Conservation (phyloP, 2,888 invertebrate species). For the Busseola fusca region DNA sequence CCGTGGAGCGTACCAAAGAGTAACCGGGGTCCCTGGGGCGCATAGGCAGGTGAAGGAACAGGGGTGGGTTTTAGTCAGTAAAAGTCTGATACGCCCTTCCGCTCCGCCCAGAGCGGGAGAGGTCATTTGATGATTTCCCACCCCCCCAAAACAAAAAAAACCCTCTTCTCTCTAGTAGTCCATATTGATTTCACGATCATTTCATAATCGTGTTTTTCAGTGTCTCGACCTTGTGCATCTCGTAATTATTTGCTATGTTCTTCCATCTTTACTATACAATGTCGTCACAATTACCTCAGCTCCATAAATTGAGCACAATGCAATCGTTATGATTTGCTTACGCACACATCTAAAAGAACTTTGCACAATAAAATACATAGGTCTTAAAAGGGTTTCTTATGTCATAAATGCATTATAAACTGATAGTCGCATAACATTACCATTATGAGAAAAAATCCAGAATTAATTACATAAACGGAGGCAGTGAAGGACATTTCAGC, state of each 20-base stretch:
- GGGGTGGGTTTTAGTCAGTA: no score
- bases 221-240: conserved; percentile 46
- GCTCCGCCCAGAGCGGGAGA: no score
- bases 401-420: conserved; percentile 32
- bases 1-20: no score
- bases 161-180: conserved; percentile 37
- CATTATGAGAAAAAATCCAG: conserved; percentile 34
- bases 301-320: conserved; percentile 27
- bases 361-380: conserved; percentile 19
- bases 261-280: conserved; percentile 39
- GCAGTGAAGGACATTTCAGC: conserved; percentile 49
- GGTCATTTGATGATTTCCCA: no score
- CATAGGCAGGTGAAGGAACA: no score
- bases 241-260: conserved; percentile 43
- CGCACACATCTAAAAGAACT: background rate
- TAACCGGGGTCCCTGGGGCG: no score
- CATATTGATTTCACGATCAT: conserved; percentile 43
- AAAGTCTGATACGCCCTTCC: no score
- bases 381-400: conserved; percentile 39
- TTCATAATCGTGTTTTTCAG: conserved; percentile 43
- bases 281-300: conserved; percentile 25
- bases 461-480: conserved; percentile 41
- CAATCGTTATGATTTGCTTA: conserved; percentile 33
- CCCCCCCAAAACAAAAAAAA: no score
- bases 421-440: conserved; percentile 29